A percentile compares a stretch with the other conserved stretches of the same genome.
These are phyloP conservation scores for Omphaloscelis lunosa DNA, from an alignment of 2,888 invertebrate species.

Conservation along the genomic window DNA sequence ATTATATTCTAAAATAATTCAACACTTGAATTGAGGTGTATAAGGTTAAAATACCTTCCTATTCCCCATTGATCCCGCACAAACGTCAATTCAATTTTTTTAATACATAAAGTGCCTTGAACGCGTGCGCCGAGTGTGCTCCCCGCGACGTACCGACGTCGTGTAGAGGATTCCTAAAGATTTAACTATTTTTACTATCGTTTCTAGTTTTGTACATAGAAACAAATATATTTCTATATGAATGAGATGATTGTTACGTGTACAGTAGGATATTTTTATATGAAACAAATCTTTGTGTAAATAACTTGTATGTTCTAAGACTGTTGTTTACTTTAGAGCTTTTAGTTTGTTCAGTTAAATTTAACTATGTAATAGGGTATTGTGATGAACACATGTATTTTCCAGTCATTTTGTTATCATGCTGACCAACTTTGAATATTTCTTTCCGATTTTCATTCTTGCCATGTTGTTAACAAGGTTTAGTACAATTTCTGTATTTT, in stretches of 20 bases:
- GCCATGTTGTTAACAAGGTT: conserved; percentile 48
- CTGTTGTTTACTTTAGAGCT: conserved; percentile 90
- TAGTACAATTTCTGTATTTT: conserved; percentile 38
- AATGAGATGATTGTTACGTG: conserved; percentile 86
- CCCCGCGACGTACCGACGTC: conserved; percentile 70
- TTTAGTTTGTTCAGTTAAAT: conserved; percentile 88
- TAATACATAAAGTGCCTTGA: conserved; percentile 70
- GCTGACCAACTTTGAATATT: conserved; percentile 54
- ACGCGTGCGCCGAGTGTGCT: conserved; percentile 70
- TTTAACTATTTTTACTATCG: conserved; percentile 89
- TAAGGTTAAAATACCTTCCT: not conserved
- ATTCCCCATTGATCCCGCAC: not conserved
- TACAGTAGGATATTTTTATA: conserved; percentile 90
- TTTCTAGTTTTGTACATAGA: conserved; percentile 88
- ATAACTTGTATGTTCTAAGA: conserved; percentile 90
- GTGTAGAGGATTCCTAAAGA: conserved; percentile 86
- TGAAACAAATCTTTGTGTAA: conserved; percentile 87
- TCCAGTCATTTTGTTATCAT: conserved; percentile 84
- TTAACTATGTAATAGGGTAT: conserved; percentile 79
- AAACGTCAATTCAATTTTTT: conserved; percentile 46
- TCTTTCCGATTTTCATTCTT: conserved; percentile 49
- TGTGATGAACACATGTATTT: conserved; percentile 86
- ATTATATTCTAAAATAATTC: conserved; percentile 25
- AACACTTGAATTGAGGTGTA: conserved; percentile 17
- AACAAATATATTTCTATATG: conserved; percentile 88